These are phyloP conservation scores for Trichogramma dendrolimi DNA, from an alignment of 2,888 invertebrate genomes.

Conservation along the genomic window DNA sequence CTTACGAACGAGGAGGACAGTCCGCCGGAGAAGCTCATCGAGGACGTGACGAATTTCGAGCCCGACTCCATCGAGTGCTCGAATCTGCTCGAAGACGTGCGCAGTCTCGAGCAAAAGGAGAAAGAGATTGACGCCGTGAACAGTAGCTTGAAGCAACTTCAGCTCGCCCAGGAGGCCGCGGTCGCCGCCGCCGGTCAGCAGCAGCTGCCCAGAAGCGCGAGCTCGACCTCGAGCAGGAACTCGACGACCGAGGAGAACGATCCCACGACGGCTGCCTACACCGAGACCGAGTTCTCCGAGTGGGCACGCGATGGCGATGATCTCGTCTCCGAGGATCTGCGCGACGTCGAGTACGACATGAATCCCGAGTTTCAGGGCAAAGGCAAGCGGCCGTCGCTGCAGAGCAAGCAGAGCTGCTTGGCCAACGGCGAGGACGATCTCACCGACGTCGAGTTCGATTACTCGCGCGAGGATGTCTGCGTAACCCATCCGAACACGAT, in stretches of 20 bases:
- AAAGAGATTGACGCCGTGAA: constrained; percentile 41
- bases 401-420: constrained; percentile 26
- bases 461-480: constrained; percentile 42
- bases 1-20: constrained; percentile 65
- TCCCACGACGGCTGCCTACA: constrained; percentile 67
- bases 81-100: constrained; percentile 11
- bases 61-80: constrained; percentile 48
- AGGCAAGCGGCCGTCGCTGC: constrained; percentile 32
- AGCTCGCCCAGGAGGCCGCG: constrained; percentile 36
- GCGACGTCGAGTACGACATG: constrained; percentile 61
- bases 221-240: constrained; percentile 36
- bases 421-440: constrained; percentile 49
- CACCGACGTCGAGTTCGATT: constrained; percentile 47
- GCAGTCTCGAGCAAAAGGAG: not conserved
- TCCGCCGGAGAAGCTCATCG: constrained; percentile 32
- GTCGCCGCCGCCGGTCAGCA: constrained; percentile 43
- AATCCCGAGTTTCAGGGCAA: constrained; percentile 53
- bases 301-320: constrained; percentile 77
- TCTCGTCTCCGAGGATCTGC: constrained; percentile 68
- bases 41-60: constrained; percentile 40
- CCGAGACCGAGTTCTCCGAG: constrained; percentile 84
- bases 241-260: constrained; percentile 66
- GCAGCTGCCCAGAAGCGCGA: constrained; percentile 53
- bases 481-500: constrained; percentile 36
- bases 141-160: constrained; percentile 42